Conservation (phyloP, 2,113 vertebrate species). For the Campylorhamphus procurvoides region DNA sequence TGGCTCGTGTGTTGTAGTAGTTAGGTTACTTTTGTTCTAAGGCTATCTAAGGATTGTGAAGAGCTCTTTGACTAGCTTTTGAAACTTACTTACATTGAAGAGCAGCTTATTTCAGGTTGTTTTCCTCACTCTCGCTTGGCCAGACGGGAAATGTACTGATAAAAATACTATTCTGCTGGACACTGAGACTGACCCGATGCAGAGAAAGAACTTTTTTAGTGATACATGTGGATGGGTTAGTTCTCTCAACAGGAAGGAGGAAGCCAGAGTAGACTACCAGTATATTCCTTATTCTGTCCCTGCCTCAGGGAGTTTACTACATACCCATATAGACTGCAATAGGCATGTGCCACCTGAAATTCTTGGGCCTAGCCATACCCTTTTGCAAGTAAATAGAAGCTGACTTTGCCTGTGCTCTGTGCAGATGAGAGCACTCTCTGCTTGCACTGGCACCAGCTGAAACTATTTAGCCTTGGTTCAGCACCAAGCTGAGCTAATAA, state of each 20-base stretch:
- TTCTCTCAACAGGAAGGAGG: not conserved
- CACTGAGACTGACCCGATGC: not conserved
- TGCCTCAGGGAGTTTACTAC: not conserved
- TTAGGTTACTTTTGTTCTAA: not conserved
- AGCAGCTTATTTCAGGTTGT: not conserved
- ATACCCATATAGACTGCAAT: not conserved
- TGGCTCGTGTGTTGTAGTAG: not conserved
- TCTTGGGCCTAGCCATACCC: not conserved
- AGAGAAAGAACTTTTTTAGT: not conserved
- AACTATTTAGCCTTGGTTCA: conserved; percentile 37
- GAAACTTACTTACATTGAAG: not conserved
- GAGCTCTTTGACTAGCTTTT: not conserved
- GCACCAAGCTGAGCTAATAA: conserved; percentile 56
- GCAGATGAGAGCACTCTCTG: not conserved
- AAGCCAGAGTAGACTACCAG: not conserved
- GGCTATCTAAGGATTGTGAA: not conserved
- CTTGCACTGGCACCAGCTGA: conserved; percentile 32
- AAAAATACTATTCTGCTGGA: not conserved
- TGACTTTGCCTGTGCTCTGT: not conserved
- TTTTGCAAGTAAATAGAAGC: not conserved
- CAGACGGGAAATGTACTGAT: not conserved
- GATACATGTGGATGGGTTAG: not conserved
- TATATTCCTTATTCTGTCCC: not conserved
- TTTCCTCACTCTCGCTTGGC: not conserved
- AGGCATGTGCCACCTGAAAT: not conserved